phyloP scores from a whole-genome alignment of 2,113 vertebrate genomes.

The Romanogobio albipinnatus region DNA sequence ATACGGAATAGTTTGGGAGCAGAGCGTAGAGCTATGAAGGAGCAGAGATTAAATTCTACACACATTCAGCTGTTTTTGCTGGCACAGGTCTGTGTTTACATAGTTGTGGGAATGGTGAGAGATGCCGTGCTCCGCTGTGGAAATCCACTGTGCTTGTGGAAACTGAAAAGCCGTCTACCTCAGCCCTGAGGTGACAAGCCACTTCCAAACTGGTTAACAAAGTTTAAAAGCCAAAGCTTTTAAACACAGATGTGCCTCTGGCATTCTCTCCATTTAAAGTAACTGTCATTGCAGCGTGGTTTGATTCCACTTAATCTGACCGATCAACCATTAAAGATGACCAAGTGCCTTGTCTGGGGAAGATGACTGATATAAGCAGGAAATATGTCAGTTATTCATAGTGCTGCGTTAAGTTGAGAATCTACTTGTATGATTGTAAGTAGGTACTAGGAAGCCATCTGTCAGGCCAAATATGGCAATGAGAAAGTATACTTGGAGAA shows the following conservation, averaged over 20 bases:
- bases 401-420: slow-evolving; percentile 7
- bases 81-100: slow-evolving; percentile 52
- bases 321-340: neutral
- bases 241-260: neutral
- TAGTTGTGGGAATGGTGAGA: slow-evolving; percentile 49
- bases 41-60: slow-evolving; percentile 43
- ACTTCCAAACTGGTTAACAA: slow-evolving; percentile 6
- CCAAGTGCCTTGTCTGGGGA: neutral
- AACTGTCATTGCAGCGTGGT: neutral
- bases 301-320: slow-evolving; percentile 24
- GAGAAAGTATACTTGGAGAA: slow-evolving; percentile 8
- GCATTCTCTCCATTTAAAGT: slow-evolving; percentile 8
- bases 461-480: slow-evolving; percentile 34
- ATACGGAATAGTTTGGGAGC: neutral
- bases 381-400: slow-evolving; percentile 14
- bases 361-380: neutral
- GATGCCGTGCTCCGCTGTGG: slow-evolving; percentile 41
- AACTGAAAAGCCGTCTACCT: slow-evolving; percentile 4
- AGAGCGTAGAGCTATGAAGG: neutral
- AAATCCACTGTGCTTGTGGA: slow-evolving; percentile 41
- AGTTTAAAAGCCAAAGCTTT: slow-evolving; percentile 10
- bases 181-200: slow-evolving; percentile 17
- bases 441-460: slow-evolving; percentile 11
- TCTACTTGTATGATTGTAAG: slow-evolving; percentile 6
- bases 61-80: slow-evolving; percentile 36